A percentile compares a stretch with the other conserved stretches of the same genome.
These are phyloP conservation scores for Eclectus roratus DNA, from an alignment of 2,113 vertebrate species.

Conservation along the genomic window DNA sequence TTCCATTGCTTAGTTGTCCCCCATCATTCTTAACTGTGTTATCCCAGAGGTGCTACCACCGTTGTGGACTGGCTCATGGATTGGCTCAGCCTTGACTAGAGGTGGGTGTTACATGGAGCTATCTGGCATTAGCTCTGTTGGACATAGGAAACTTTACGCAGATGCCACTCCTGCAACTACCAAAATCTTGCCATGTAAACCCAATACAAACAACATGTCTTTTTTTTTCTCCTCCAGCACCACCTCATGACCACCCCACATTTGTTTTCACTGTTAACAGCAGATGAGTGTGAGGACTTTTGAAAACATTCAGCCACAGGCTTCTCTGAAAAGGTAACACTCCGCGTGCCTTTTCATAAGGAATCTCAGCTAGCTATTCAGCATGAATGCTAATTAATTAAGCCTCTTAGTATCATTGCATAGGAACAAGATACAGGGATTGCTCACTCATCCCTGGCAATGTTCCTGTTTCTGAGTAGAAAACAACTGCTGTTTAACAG, in stretches of 20 bases:
- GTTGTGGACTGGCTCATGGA: not conserved
- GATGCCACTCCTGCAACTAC: not conserved
- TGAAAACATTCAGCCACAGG: not conserved
- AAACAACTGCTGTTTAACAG: not conserved
- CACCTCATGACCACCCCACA: not conserved
- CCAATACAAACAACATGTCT: not conserved
- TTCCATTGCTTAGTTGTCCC: not conserved
- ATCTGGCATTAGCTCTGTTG: not conserved
- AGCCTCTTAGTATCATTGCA: not conserved
- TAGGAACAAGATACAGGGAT: not conserved
- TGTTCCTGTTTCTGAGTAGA: not conserved
- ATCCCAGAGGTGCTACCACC: not conserved
- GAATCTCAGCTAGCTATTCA: not conserved
- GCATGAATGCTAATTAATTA: not conserved
- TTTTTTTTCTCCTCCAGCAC: not conserved
- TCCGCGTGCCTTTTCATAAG: not conserved
- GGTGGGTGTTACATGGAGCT: not conserved
- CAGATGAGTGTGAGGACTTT: not conserved
- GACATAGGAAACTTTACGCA: not conserved
- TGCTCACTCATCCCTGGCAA: not conserved
- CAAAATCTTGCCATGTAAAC: not conserved
- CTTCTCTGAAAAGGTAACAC: not conserved
- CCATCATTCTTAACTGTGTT: not conserved
- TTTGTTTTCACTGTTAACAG: not conserved
- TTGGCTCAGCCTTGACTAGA: not conserved